A percentile compares a stretch with the other conserved stretches of the same genome.
phyloP scores from a whole-genome alignment of 2,888 invertebrate species.

The Drosophila neonasuta region DNA sequence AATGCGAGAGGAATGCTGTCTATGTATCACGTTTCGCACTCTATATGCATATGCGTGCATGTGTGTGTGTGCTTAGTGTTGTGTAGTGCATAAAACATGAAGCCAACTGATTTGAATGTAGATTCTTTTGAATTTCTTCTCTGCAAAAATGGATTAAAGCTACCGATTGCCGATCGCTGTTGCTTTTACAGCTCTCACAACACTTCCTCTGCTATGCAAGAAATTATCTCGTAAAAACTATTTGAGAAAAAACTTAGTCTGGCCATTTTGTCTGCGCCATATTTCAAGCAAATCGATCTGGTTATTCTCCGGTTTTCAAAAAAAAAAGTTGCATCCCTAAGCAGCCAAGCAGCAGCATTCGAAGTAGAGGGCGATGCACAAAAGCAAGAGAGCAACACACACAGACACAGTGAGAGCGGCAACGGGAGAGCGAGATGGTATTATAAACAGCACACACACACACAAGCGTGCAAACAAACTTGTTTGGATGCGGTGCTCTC shows the following conservation, averaged over 20 bases:
- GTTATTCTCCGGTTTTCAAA: slow-evolving; percentile 54
- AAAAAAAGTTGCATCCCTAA: slow-evolving; percentile 68
- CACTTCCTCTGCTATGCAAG: background rate
- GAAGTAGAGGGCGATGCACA: slow-evolving; percentile 59
- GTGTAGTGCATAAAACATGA: slow-evolving; percentile 71
- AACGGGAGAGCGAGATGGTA: slow-evolving; percentile 31
- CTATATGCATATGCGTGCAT: slow-evolving; percentile 32
- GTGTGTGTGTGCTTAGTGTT: slow-evolving; percentile 56
- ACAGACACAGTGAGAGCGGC: slow-evolving; percentile 4
- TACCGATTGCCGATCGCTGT: too few relatives aligned
- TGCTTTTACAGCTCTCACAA: background rate
- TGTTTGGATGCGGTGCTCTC: slow-evolving; percentile 56
- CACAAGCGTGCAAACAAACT: slow-evolving; percentile 55
- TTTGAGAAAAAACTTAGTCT: slow-evolving; percentile 11
- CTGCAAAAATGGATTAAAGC: background rate
- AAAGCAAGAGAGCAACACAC: slow-evolving; percentile 45
- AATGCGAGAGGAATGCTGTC: slow-evolving; percentile 72
- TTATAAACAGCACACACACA: slow-evolving; percentile 52
- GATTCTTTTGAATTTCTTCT: slow-evolving; percentile 43
- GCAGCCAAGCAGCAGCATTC: slow-evolving; percentile 52
- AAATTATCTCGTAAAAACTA: slow-evolving; percentile 5
- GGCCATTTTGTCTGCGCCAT: slow-evolving; percentile 53
- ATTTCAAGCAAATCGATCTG: slow-evolving; percentile 64
- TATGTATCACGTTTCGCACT: slow-evolving; percentile 72
- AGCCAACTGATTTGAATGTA: slow-evolving; percentile 51